Conservation (phyloP, 1,140 invertebrate genomes). For the Tetragonula clypearis region DNA sequence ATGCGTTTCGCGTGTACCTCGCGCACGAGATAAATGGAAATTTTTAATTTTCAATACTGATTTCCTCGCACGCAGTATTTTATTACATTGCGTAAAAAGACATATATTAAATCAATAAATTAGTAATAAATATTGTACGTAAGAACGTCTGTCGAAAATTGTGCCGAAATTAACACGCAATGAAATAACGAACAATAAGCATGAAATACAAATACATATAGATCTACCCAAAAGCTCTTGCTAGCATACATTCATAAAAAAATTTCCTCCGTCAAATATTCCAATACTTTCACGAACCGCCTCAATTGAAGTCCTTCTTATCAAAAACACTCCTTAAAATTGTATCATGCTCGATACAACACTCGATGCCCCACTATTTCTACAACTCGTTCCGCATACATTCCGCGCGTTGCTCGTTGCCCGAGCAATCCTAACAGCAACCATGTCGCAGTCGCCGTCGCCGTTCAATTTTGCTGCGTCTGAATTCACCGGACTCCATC, state of each 20-base stretch:
- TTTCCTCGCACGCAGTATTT: too few relatives aligned
- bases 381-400: not conserved
- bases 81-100: too few relatives aligned
- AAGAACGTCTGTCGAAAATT: too few relatives aligned
- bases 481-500: constrained; percentile 3
- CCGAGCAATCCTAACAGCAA: not conserved
- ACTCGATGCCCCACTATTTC: not conserved
- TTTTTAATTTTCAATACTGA: too few relatives aligned
- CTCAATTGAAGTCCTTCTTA: not conserved
- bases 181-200: not conserved
- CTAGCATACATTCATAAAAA: not conserved
- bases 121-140: too few relatives aligned
- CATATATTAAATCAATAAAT: too few relatives aligned
- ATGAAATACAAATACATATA: too few relatives aligned
- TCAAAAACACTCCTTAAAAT: not conserved
- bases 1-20: too few relatives aligned
- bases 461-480: not conserved
- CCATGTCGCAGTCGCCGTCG: not conserved
- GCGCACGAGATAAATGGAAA: too few relatives aligned
- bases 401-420: not conserved
- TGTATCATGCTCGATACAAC: not conserved
- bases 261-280: not conserved
- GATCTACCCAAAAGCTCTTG: too few relatives aligned
- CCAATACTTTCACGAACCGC: not conserved
- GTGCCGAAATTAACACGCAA: too few relatives aligned